Conservation (phyloP, 2,797 vertebrate genomes). For the Eutrigla gurnardus region DNA sequence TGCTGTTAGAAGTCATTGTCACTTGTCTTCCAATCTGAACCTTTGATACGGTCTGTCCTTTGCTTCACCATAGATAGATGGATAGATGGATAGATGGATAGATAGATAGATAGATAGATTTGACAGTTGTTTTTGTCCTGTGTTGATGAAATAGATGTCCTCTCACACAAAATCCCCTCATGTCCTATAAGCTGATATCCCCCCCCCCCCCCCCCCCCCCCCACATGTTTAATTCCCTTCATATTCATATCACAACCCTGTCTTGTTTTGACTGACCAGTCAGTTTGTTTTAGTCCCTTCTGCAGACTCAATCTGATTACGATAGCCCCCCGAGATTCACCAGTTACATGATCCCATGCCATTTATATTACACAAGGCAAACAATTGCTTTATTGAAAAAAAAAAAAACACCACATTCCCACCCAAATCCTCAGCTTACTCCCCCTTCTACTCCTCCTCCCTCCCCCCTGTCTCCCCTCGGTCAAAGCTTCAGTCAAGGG, state of each 20-base stretch:
- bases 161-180: slow-evolving; percentile 41
- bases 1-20: slow-evolving; percentile 20
- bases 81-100: neutral
- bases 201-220: neutral
- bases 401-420: slow-evolving; percentile 41
- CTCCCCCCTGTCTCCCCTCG: slow-evolving; percentile 55
- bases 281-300: slow-evolving; percentile 47
- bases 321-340: slow-evolving; percentile 38
- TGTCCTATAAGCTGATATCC: slow-evolving; percentile 64
- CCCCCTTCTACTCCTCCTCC: slow-evolving; percentile 28
- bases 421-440: slow-evolving; percentile 42
- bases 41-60: slow-evolving; percentile 6
- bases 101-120: neutral
- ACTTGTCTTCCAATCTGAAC: slow-evolving; percentile 14
- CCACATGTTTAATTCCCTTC: slow-evolving; percentile 60
- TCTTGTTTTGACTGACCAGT: slow-evolving; percentile 51
- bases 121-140: slow-evolving; percentile 31
- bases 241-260: slow-evolving; percentile 54
- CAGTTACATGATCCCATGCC: slow-evolving; percentile 30
- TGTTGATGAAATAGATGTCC: slow-evolving; percentile 41
- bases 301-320: slow-evolving; percentile 37
- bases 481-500: slow-evolving; percentile 70
- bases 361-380: slow-evolving; percentile 58
- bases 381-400: slow-evolving; percentile 57
- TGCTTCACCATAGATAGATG: slow-evolving; percentile 5